Base-by-base conservation (phyloP, 2,888 invertebrate species). In the Ypsolopha scabrella region DNA sequence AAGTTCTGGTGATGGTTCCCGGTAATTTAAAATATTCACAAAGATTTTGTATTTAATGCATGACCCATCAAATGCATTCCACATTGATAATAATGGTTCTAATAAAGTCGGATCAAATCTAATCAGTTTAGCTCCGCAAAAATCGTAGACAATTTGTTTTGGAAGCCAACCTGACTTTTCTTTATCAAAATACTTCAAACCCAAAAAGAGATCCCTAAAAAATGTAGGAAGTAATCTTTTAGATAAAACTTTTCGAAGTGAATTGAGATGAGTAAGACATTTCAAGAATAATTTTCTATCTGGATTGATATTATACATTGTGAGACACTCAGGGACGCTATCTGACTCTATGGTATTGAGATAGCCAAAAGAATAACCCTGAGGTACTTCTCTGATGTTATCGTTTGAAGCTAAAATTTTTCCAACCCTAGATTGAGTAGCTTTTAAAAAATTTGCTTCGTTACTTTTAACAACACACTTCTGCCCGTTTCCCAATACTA, bases 1-100 rank as follows among this genome's bases (percentile, higher is more conserved):
- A 33, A 87, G 66, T 52, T 75, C 69, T 35, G 80, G 78, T 14
- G 72, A 72, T 7, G 74, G 74, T 56, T 73, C 68, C 58, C 73
- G 80, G 49, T 76, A 80, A 61, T 89, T 82, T 11, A 89, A 64
- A 6, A 88, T 63, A 48, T 77, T 74, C 6, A 87, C 71, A 60
- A 89, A 89, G 35, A 66, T 80, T 62, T 75, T 72, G 51, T 88
- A 89, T 59, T 88, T 64, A 50, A 89, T 80, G 51, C 67, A 66
- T 10, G 72, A 65, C 7, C 86, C 80, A 48, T 81, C 70, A 53
- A 87, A 82, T 10, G 88, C 86, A 14, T 78, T 62, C 70, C 88
- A 77, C 59, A 85, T 66, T 8, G 65, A 64, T 36, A 88, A 63
- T 9, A 90, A 63, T 1, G 83, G 81, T 60, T 88, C 87, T n/a